Percentiles rank a stretch among this genome's conserved stretches.
These are phyloP conservation scores for Sarcophaga bullata DNA, from an alignment of 1,140 invertebrate genomes.

Conservation along the genomic window DNA sequence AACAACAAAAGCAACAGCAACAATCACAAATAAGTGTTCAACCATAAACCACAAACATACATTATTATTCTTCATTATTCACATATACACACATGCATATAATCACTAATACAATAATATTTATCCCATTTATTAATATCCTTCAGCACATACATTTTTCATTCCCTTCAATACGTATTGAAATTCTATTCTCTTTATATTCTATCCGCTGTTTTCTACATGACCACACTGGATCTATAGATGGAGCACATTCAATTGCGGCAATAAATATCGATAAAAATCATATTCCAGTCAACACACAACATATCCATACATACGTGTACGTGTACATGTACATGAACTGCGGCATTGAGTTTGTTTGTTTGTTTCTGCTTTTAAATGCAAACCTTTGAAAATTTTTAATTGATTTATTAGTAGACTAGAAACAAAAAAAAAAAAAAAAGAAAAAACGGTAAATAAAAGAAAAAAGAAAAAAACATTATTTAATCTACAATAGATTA, in stretches of 20 bases:
- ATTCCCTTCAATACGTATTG: neutral
- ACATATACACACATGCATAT: neutral
- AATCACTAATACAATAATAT: neutral
- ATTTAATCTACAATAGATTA: neutral
- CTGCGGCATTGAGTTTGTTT: neutral
- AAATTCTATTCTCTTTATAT: neutral
- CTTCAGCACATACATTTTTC: neutral
- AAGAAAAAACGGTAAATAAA: neutral
- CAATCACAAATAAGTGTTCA: neutral
- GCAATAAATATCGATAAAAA: constrained; percentile 11
- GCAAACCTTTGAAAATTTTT: constrained; percentile 11
- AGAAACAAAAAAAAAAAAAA: neutral
- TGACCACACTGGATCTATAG: neutral
- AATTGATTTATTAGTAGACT: constrained; percentile 8
- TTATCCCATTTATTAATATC: neutral
- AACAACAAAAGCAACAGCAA: neutral
- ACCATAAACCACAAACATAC: neutral
- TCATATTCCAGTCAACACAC: neutral
- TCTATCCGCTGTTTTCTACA: neutral
- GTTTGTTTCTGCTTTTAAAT: neutral
- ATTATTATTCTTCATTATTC: too few species aligned
- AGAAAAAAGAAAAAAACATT: neutral
- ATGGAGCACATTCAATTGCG: constrained; percentile 7
- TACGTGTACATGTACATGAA: too few species aligned
- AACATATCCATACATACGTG: too few species aligned